Conservation (phyloP, 2,797 vertebrate genomes). For the Sebastolobus alascanus region DNA sequence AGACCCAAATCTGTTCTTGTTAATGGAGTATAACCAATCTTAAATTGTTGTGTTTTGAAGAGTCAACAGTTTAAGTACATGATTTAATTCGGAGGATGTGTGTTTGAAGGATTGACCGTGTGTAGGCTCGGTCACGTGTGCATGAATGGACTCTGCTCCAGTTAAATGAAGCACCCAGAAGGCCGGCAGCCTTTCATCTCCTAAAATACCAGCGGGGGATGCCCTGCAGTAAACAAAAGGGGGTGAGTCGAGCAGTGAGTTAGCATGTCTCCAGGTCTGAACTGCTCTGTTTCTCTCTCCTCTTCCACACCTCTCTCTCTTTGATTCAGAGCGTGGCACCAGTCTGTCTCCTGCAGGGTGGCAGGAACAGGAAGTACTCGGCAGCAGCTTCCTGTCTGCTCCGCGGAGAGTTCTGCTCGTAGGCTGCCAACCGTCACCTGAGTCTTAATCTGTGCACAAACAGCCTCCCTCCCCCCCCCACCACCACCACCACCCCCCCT, state of each 20-base stretch:
- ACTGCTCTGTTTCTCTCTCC: slow-evolving; percentile 53
- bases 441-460: slow-evolving; percentile 75
- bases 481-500: slow-evolving; percentile 1
- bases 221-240: slow-evolving; percentile 63
- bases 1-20: background rate
- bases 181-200: slow-evolving; percentile 60
- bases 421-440: slow-evolving; percentile 75
- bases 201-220: slow-evolving; percentile 63
- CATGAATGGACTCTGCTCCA: slow-evolving; percentile 13
- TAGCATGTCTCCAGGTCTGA: slow-evolving; percentile 60
- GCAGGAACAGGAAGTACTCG: slow-evolving; percentile 88
- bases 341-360: slow-evolving; percentile 86
- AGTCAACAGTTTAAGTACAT: background rate
- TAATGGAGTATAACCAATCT: background rate
- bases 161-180: slow-evolving; percentile 44
- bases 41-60: too few species aligned
- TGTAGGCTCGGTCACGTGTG: slow-evolving; percentile 17
- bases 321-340: slow-evolving; percentile 83
- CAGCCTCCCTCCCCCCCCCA: slow-evolving; percentile 42
- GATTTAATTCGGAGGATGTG: background rate
- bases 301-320: slow-evolving; percentile 63
- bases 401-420: slow-evolving; percentile 71
- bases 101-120: slow-evolving; percentile 2
- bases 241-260: slow-evolving; percentile 52
- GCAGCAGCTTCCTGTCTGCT: slow-evolving; percentile 86